Evolutionary conservation across 2,113 vertebrate species (phyloP), one percentile per base, ranked within the genome.

Genomic region (Strix uralensis): DNA sequence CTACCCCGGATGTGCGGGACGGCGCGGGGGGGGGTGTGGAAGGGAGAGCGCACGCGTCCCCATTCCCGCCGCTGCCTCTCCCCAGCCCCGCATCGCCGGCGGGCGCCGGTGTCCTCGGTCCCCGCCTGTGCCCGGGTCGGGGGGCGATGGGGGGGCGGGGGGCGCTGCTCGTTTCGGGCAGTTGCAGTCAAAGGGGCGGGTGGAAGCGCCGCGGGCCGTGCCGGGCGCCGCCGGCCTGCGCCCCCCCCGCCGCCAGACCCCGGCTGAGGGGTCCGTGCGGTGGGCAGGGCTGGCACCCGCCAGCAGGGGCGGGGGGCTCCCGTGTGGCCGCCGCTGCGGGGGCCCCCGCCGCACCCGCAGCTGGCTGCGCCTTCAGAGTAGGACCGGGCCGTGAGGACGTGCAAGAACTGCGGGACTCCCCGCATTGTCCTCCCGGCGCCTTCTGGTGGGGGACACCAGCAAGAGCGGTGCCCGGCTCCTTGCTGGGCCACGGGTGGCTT

Each of bases 1-100:
- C 67, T 92, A 36, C 40, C 96, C 96, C 96, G 96, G 96, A 96
- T 96, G 88, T 94, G 36, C 3, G 70, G 49, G 42, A 14, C 42
- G 14, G 42, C 42, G 38, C 27, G 42, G 27, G 54, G 36, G 40
- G 66, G 22, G 4, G 12, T 5, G 38, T 6, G 42, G 42, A 29
- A 21, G 13, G 15, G 13, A 5, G 26, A 5, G 67, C 23, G 34
- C 5, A 40, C 11, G 25, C 10, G 13, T 4, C 4, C 16, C 46
- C 46, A 17, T 46, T 19, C 10, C 15, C 23, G 14, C 19, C 30
- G 10, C 11, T 5, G 26, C 32, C 9, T 3, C 13, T 8, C 10
- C 23, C 5, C 10, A 4, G 17, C 15, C 13, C 38, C 2, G 38
- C 36, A 5, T 5, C 19, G 57, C 34, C 8, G 20, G 36, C 7